phyloP scores from a whole-genome alignment of 2,113 vertebrate genomes.

The Oreochromis aureus region DNA sequence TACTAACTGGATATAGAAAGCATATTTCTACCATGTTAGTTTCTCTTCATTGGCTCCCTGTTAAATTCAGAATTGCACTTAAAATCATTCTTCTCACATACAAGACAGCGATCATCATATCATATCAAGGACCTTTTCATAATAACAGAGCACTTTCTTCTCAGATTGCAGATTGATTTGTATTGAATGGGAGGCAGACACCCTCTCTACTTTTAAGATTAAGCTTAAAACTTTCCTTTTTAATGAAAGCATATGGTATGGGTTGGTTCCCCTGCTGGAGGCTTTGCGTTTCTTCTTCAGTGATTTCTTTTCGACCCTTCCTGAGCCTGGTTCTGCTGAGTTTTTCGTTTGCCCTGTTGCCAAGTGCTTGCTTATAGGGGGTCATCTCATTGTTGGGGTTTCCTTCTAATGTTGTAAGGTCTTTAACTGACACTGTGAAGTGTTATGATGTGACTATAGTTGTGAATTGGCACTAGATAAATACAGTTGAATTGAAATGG shows the following conservation, averaged over 20 bases:
- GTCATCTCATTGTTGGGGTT: not conserved
- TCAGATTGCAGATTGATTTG: not conserved
- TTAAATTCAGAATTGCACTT: not conserved
- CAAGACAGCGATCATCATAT: not conserved
- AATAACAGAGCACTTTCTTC: not conserved
- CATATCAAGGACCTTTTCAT: not conserved
- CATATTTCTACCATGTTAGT: not conserved
- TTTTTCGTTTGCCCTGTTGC: rapidly evolving
- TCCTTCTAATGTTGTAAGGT: not conserved
- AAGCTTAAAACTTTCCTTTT: not conserved
- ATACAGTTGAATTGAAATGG: not conserved
- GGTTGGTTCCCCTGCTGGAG: rapidly evolving
- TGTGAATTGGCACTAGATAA: not conserved
- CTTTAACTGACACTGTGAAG: not conserved
- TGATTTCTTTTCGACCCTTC: not conserved
- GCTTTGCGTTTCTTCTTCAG: rapidly evolving
- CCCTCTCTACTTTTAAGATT: rapidly evolving
- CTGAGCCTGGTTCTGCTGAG: not conserved
- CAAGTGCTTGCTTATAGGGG: rapidly evolving
- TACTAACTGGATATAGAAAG: not conserved
- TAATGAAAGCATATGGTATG: rapidly evolving
- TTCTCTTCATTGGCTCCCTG: not conserved
- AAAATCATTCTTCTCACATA: not conserved
- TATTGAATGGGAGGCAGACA: not conserved
- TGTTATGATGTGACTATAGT: not conserved